phyloP scores from a whole-genome alignment of 1,140 invertebrate genomes.

The Mamestra configurata region DNA sequence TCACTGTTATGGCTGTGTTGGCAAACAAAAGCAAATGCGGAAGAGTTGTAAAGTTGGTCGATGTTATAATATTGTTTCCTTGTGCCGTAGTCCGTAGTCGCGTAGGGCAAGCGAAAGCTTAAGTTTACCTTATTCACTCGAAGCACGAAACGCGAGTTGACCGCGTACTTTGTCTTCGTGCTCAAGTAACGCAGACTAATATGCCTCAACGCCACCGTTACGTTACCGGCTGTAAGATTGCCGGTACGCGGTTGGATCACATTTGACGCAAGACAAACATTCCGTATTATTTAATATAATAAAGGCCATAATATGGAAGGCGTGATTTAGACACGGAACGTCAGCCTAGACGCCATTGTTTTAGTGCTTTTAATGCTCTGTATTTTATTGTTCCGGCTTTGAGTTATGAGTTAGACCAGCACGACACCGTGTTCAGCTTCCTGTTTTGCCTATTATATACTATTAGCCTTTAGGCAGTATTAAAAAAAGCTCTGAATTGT shows the following conservation, averaged over 20 bases:
- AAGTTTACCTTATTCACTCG: slow-evolving; percentile 35
- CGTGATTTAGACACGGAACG: slow-evolving; percentile 51
- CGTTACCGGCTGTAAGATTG: slow-evolving; percentile 19
- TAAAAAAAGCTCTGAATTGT: not conserved
- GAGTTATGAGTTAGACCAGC: slow-evolving; percentile 4
- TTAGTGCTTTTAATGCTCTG: not conserved
- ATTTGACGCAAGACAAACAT: slow-evolving; percentile 55
- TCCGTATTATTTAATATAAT: slow-evolving; percentile 52
- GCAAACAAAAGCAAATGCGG: slow-evolving; percentile 66
- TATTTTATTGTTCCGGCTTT: slow-evolving; percentile 14
- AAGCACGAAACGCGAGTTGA: slow-evolving; percentile 35
- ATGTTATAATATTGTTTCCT: slow-evolving; percentile 35
- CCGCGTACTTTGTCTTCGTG: slow-evolving; percentile 56
- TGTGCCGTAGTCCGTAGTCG: slow-evolving; percentile 1
- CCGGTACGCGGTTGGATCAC: slow-evolving; percentile 51
- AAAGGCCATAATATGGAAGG: slow-evolving; percentile 45
- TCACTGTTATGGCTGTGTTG: slow-evolving; percentile 67
- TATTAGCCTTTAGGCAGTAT: not conserved
- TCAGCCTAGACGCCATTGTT: slow-evolving; percentile 40
- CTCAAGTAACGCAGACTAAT: slow-evolving; percentile 62
- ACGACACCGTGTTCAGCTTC: slow-evolving; percentile 5
- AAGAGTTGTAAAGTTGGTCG: slow-evolving; percentile 68
- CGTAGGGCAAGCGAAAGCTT: slow-evolving; percentile 30
- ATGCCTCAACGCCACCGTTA: slow-evolving; percentile 50
- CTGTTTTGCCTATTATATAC: not conserved